These are phyloP conservation scores for Ondatra zibethicus DNA, from an alignment of 2,113 vertebrate species.

Conservation along the genomic window DNA sequence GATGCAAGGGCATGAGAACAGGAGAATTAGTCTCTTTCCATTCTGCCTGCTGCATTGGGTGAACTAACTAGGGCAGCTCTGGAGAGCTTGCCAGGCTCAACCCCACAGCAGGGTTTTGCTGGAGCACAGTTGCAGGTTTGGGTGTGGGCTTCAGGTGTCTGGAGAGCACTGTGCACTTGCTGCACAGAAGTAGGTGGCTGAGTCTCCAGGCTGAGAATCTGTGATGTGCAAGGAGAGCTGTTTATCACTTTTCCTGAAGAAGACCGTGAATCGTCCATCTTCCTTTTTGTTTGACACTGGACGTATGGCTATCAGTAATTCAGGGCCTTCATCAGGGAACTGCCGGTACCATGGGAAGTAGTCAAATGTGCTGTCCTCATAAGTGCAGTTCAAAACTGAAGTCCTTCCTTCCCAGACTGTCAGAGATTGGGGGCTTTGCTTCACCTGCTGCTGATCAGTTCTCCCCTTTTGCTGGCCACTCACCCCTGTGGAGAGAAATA, in stretches of 20 bases:
- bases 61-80: too few relatives aligned
- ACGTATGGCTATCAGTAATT: background rate
- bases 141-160: background rate
- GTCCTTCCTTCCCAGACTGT: background rate
- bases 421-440: conserved; percentile 35
- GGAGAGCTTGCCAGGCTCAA: too few relatives aligned
- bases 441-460: conserved; percentile 23
- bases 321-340: background rate
- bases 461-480: conserved; percentile 51
- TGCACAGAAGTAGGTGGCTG: conserved; percentile 64
- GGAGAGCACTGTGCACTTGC: conserved; percentile 10
- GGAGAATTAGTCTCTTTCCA: too few relatives aligned
- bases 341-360: conserved; percentile 39
- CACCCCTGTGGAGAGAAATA: conserved; percentile 41
- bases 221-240: background rate
- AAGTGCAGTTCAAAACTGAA: conserved; percentile 33
- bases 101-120: background rate
- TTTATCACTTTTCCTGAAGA: background rate
- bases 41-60: too few relatives aligned
- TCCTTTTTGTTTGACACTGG: background rate
- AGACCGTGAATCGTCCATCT: conserved; percentile 30
- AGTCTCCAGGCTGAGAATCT: conserved; percentile 37
- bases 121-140: background rate
- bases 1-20: too few relatives aligned
- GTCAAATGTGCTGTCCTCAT: background rate